A percentile compares a stretch with the other conserved stretches of the same genome.
phyloP scores from a whole-genome alignment of 2,888 invertebrate genomes.

The Cremastobaeus sp. region DNA sequence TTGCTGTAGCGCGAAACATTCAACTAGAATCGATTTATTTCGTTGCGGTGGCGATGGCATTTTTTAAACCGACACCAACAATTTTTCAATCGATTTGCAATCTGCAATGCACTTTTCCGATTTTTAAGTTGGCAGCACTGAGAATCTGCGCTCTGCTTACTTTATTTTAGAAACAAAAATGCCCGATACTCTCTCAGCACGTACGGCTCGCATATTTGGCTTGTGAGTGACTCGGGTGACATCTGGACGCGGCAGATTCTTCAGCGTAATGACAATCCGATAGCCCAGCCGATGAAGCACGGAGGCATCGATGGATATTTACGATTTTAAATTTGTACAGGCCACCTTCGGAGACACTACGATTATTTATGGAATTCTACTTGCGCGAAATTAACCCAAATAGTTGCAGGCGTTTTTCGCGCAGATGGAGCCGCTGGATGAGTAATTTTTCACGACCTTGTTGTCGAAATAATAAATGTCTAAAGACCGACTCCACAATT shows the following conservation, averaged over 20 bases:
- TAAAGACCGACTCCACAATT: not conserved
- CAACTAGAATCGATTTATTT: too few relatives aligned
- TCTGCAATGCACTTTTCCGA: too few relatives aligned
- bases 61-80: too few relatives aligned
- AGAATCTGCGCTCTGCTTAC: too few relatives aligned
- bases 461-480: constrained; percentile 13
- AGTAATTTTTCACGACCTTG: not conserved
- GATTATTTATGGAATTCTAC: constrained; percentile 36
- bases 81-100: too few relatives aligned
- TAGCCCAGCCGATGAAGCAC: constrained; percentile 3
- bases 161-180: too few relatives aligned
- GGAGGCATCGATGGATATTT: constrained; percentile 20
- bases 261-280: constrained; percentile 45
- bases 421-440: constrained; percentile 5
- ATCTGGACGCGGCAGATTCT: constrained; percentile 38
- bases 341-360: constrained; percentile 13
- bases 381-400: constrained; percentile 12
- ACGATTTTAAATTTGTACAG: constrained; percentile 40
- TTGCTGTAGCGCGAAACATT: too few relatives aligned
- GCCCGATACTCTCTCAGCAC: too few relatives aligned
- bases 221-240: constrained; percentile 37
- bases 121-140: too few relatives aligned
- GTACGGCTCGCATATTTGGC: constrained; percentile 41
- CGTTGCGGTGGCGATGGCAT: too few relatives aligned
- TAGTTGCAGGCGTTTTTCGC: too few relatives aligned